Base-by-base conservation (phyloP, 2,888 invertebrate genomes). In the Baccha elongata region DNA sequence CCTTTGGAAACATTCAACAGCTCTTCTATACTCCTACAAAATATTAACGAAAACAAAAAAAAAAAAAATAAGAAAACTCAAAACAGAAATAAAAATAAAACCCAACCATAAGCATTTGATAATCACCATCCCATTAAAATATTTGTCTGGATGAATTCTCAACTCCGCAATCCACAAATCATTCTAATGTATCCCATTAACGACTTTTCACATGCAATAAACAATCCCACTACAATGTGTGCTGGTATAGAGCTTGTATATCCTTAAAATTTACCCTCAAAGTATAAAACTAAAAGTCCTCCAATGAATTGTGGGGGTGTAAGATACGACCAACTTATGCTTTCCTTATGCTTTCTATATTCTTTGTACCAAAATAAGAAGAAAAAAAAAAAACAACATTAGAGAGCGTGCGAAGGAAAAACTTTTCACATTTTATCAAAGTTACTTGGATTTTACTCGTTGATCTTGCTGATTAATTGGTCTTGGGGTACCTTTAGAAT, bases 141-240 rank as follows among this genome's bases (percentile, higher is more conserved):
- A 75, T 75, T 81, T 81, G 81, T 71, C 65, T 71, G 58, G 71
- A 81, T 81, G 81, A 81, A 69, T 71, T 81, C 60, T 62, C 81
- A 81, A 75, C 81, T 75, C 65, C 53, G 40, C 71, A 52, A 26
- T 58, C 60, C 67, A 81, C 81, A 81, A 81, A 81, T 81, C 81
- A 81, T 75, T 81, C 75, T 81, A 81, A 81, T 81, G 75, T 81
- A 69, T 37, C 52, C 75, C 75, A 81, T 75, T 75, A 81, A 81
- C 71, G 75, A 71, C 75, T 81, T 75, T 81, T 75, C 81, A 75
- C 81, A 81, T 81, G 81, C 81, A 75, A 81, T 81, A 81, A 81
- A 81, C 81, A 75, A 75, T 75, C 71, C 81, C 75, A 71, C 81
- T 71, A 81, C 71, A 71, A 67, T 75, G 71, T 81, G 46, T 79